These are phyloP conservation scores for Brevimyrus niger DNA, from an alignment of 2,113 vertebrate genomes.

Conservation along the genomic window DNA sequence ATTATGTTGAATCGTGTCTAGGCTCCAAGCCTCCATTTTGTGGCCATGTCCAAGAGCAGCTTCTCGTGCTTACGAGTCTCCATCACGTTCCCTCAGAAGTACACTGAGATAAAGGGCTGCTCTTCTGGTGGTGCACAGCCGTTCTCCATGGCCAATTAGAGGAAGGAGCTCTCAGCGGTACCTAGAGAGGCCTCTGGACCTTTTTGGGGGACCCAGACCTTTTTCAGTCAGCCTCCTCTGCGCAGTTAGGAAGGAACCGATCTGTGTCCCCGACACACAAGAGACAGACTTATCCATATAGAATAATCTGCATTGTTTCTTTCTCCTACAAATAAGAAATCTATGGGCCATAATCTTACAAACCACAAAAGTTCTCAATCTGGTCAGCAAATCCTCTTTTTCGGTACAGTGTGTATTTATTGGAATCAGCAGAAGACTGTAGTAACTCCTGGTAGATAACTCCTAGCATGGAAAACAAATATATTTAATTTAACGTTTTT, in stretches of 20 bases:
- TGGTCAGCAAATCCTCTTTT: neutral
- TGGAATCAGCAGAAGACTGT: neutral
- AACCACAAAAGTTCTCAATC: too few relatives aligned
- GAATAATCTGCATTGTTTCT: too few relatives aligned
- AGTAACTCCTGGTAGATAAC: neutral
- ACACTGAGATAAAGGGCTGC: neutral
- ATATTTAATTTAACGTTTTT: neutral
- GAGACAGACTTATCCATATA: neutral
- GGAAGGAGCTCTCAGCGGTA: neutral
- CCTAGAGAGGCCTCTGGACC: neutral
- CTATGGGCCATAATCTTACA: too few relatives aligned
- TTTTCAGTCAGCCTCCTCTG: neutral
- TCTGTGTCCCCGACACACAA: neutral
- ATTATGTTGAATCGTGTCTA: neutral
- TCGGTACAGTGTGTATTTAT: neutral
- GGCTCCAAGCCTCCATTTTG: neutral
- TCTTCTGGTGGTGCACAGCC: neutral
- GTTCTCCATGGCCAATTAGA: neutral
- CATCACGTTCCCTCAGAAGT: neutral
- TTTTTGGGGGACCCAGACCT: neutral
- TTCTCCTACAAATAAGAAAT: too few relatives aligned
- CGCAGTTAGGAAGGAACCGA: neutral
- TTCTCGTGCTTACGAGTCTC: neutral
- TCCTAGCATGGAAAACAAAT: neutral
- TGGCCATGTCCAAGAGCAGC: neutral